Conservation (phyloP, 2,888 invertebrate species). For the Athetis lepigone region DNA sequence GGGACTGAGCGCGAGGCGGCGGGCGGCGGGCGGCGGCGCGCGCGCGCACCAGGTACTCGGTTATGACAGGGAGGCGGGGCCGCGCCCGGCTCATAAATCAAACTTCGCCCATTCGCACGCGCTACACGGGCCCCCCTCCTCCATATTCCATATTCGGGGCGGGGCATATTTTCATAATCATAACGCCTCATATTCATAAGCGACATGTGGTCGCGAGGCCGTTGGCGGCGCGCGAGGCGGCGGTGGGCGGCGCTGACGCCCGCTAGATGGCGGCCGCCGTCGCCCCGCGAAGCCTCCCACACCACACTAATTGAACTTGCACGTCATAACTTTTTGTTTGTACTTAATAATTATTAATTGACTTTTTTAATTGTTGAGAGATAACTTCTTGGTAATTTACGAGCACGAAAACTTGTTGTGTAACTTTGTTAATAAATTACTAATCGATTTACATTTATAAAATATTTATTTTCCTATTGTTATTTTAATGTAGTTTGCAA, state of each 20-base stretch:
- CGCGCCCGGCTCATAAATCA: conserved; percentile 92
- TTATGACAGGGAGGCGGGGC: conserved; percentile 93
- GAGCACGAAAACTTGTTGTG: conserved; percentile 45
- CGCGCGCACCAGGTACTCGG: conserved; percentile 92
- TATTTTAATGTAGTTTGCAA: conserved; percentile 37
- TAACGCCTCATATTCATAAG: conserved; percentile 91
- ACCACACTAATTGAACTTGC: conserved; percentile 87
- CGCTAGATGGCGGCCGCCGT: conserved; percentile 88
- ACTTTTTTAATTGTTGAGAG: conserved; percentile 63
- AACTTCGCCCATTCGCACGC: conserved; percentile 92
- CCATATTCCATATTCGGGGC: conserved; percentile 91
- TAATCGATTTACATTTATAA: conserved; percentile 53
- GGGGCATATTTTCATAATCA: conserved; percentile 91
- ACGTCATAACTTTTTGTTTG: conserved; percentile 87
- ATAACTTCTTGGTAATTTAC: conserved; percentile 65
- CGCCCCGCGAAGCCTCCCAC: conserved; percentile 89
- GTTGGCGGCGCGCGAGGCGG: conserved; percentile 72
- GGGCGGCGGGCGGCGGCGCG: conserved; percentile 85
- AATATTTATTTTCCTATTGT: conserved; percentile 53
- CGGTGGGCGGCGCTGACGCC: conserved; percentile 85
- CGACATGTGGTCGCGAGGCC: conserved; percentile 82
- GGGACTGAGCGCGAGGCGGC: conserved; percentile 88
- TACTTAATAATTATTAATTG: conserved; percentile 72
- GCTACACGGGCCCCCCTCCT: conserved; percentile 91
- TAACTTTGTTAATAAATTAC: conserved; percentile 51